Evolutionary conservation across 2,888 invertebrate species (phyloP).

Genomic region (Furcula furcula): DNA sequence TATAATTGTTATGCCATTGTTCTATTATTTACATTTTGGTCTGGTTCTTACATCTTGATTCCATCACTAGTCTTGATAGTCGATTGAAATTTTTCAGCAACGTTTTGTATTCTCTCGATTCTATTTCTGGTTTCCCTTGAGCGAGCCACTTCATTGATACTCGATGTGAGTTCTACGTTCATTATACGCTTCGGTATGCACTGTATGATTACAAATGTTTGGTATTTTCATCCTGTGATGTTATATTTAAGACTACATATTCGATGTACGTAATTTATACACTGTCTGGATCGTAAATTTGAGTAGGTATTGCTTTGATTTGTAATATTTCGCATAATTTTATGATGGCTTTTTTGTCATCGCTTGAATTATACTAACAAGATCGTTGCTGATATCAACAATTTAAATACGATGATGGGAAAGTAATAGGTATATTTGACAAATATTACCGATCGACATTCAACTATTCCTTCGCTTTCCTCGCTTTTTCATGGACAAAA

Average conservation of each 20-base stretch:
- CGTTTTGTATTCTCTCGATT: slow-evolving; percentile 41
- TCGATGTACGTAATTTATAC: background rate
- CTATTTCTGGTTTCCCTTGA: slow-evolving; percentile 53
- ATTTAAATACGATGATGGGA: no score
- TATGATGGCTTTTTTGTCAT: no score
- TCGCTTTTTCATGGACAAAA: no score
- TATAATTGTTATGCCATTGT: no score
- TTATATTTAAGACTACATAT: slow-evolving; percentile 23
- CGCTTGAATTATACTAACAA: no score
- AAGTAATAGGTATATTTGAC: no score
- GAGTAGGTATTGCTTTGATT: no score
- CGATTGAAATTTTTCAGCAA: slow-evolving; percentile 35
- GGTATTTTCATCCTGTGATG: slow-evolving; percentile 43
- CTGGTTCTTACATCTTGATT: slow-evolving; percentile 24
- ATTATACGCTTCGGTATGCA: slow-evolving; percentile 49
- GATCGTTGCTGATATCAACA: no score
- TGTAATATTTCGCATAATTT: no score
- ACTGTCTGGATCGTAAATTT: background rate
- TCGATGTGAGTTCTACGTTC: slow-evolving; percentile 36
- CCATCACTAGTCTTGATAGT: slow-evolving; percentile 27
- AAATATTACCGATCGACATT: no score
- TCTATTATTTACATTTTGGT: slow-evolving; percentile 5
- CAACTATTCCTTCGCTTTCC: no score
- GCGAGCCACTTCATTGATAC: slow-evolving; percentile 57
- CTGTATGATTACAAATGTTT: slow-evolving; percentile 35